Percentiles rank a stretch among this genome's conserved stretches.
Evolutionary conservation across 2,797 vertebrate species (phyloP).

Genomic region (Scolopax rusticola): DNA sequence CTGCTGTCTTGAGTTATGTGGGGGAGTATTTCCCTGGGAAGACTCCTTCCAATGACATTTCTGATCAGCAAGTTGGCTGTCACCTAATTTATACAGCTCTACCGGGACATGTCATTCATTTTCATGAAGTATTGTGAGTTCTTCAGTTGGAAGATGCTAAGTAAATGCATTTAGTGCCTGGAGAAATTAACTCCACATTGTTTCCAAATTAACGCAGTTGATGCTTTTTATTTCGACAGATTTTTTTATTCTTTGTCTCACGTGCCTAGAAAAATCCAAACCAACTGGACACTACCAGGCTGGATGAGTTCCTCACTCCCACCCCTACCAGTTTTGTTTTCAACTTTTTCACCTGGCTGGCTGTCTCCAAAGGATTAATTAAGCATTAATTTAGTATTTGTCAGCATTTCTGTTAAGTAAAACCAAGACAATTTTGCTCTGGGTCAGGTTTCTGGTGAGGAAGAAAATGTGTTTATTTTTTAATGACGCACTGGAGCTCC

Average conservation of each 20-base stretch:
- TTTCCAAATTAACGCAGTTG: not conserved
- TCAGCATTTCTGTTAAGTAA: conserved; percentile 6
- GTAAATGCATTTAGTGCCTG: not conserved
- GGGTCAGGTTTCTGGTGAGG: conserved; percentile 40
- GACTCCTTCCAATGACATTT: not conserved
- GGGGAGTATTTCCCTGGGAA: not conserved
- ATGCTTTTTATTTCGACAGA: not conserved
- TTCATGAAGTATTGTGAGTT: not conserved
- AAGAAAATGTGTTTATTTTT: conserved; percentile 46
- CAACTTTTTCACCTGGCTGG: not conserved
- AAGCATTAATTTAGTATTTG: conserved; percentile 40
- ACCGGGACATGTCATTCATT: not conserved
- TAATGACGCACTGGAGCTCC: not conserved
- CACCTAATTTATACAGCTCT: not conserved
- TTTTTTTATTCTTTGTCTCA: conserved; percentile 13
- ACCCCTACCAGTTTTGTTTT: not conserved
- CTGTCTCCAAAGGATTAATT: conserved; percentile 48
- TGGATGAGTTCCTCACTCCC: not conserved
- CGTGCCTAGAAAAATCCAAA: not conserved
- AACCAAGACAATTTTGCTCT: conserved; percentile 34
- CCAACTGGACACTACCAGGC: not conserved
- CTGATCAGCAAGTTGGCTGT: not conserved
- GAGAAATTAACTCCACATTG: not conserved
- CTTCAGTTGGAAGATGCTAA: not conserved
- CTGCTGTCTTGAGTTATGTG: not conserved